Percentiles rank a stretch among this genome's conserved stretches.
These are phyloP conservation scores for Eupithecia centaureata DNA, from an alignment of 2,888 invertebrate genomes.

Conservation along the genomic window DNA sequence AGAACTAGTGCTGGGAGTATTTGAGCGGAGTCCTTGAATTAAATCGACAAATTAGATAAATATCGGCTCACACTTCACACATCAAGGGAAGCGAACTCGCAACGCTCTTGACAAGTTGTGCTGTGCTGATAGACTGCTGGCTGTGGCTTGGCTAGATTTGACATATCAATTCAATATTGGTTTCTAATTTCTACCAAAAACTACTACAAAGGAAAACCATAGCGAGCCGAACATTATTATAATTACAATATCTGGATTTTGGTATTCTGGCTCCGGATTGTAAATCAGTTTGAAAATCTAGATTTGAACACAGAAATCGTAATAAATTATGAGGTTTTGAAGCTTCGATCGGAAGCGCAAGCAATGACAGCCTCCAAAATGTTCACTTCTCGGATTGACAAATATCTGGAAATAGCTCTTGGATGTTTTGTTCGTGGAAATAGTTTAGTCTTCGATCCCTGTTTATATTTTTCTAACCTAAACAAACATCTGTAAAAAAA, in stretches of 20 bases:
- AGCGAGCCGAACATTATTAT: not conserved
- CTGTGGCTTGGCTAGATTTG: not conserved
- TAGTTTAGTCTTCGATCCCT: not conserved
- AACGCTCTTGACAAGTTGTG: constrained; percentile 11
- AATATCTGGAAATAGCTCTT: not conserved
- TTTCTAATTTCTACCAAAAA: constrained; percentile 4
- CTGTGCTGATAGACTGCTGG: constrained; percentile 7
- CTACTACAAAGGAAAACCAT: not conserved
- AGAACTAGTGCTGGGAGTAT: constrained; percentile 30
- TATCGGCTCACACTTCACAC: not conserved
- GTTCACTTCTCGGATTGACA: too few species aligned
- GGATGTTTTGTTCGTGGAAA: not conserved
- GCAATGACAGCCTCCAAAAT: not conserved
- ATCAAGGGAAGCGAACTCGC: constrained; percentile 10
- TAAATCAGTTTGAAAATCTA: too few species aligned
- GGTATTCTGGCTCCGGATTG: too few species aligned
- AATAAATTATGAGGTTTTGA: too few species aligned
- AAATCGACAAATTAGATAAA: constrained; percentile 32
- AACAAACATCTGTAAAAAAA: not conserved
- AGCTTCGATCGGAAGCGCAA: not conserved
- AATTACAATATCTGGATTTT: not conserved
- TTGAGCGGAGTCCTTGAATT: constrained; percentile 32
- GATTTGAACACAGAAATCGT: too few species aligned
- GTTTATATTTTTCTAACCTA: constrained; percentile 1
- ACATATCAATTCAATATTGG: not conserved